Conservation (phyloP, 2,888 invertebrate species). For the Hemistola chrysoprasaria region DNA sequence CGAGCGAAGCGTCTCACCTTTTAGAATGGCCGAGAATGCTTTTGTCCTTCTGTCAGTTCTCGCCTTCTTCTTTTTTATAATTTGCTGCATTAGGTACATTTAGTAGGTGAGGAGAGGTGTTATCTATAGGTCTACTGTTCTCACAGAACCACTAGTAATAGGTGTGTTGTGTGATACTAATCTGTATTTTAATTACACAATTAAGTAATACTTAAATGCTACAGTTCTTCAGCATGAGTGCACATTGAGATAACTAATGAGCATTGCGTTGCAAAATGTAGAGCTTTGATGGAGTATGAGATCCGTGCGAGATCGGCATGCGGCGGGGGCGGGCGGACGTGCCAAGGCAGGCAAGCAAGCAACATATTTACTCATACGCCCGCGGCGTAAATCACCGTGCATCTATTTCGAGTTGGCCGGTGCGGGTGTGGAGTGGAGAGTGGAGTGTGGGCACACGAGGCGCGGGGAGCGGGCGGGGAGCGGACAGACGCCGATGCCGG, state of each 20-base stretch:
- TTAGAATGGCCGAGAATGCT: too few species aligned
- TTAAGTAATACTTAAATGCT: too few species aligned
- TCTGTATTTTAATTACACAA: too few species aligned
- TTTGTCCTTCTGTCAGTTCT: too few species aligned
- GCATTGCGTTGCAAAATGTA: conserved; percentile 22
- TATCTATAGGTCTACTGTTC: too few species aligned
- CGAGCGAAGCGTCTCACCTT: too few species aligned
- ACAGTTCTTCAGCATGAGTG: conserved; percentile 15
- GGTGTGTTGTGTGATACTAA: too few species aligned
- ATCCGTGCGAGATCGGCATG: conserved; percentile 56
- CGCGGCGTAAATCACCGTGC: conserved; percentile 81
- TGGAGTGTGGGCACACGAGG: conserved; percentile 41
- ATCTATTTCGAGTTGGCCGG: conserved; percentile 77
- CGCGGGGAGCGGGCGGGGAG: conserved; percentile 52
- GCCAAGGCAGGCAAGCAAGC: conserved; percentile 77
- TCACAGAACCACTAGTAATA: too few species aligned
- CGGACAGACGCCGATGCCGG: conserved; percentile 77
- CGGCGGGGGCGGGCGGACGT: conserved; percentile 72
- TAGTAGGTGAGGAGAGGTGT: too few species aligned
- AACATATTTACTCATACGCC: conserved; percentile 78
- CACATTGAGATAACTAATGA: conserved; percentile 18
- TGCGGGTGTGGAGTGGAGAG: conserved; percentile 31
- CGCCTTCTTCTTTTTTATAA: too few species aligned
- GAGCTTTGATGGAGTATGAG: conserved; percentile 30
- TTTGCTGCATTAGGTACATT: too few species aligned